Conservation (phyloP, 2,797 vertebrate species). For the Percopsis omiscomaycus region DNA sequence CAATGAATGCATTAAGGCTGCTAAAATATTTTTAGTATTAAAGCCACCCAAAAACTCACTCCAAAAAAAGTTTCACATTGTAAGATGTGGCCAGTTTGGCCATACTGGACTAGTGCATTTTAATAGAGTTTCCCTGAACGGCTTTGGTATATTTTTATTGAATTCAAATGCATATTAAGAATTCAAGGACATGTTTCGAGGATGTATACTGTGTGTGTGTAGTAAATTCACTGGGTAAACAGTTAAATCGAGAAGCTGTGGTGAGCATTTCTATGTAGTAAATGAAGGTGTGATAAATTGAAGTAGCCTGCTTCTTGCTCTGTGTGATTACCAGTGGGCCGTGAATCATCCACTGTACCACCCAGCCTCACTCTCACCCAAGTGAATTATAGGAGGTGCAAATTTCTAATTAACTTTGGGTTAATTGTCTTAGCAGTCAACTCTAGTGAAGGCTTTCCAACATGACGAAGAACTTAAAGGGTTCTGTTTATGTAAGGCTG, state of each 20-base stretch:
- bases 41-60: too few species aligned
- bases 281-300: constrained; percentile 72
- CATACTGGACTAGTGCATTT: constrained; percentile 4
- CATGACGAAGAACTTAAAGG: constrained; percentile 27
- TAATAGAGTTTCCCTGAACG: constrained; percentile 36
- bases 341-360: constrained; percentile 69
- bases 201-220: constrained; percentile 18
- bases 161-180: constrained; percentile 28
- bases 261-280: constrained; percentile 64
- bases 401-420: constrained; percentile 74
- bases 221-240: constrained; percentile 54
- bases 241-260: constrained; percentile 60
- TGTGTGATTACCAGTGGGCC: constrained; percentile 66
- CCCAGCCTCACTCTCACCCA: constrained; percentile 50
- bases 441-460: constrained; percentile 50
- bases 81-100: neutral
- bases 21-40: too few species aligned
- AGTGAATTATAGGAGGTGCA: constrained; percentile 56
- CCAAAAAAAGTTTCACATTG: too few species aligned
- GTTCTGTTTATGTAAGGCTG: neutral
- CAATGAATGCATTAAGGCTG: too few species aligned
- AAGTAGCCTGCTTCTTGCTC: constrained; percentile 62
- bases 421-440: constrained; percentile 66
- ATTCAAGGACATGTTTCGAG: constrained; percentile 30
- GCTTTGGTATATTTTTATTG: constrained; percentile 38